Percentiles rank a stretch among this genome's conserved stretches.
phyloP scores from a whole-genome alignment of 2,797 vertebrate species.

The Pipistrellus pipistrellus region DNA sequence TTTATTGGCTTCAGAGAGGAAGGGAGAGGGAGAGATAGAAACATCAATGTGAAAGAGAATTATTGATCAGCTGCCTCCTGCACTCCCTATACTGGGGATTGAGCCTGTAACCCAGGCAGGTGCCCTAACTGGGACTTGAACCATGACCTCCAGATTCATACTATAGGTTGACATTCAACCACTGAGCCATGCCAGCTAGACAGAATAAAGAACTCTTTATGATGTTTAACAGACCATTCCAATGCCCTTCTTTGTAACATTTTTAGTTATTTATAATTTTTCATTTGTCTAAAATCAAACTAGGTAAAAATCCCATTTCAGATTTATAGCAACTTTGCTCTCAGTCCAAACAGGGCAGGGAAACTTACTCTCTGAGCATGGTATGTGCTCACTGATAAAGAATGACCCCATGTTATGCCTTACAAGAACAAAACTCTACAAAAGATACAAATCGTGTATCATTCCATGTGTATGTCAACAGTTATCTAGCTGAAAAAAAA shows the following conservation, averaged over 20 bases:
- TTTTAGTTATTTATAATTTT: conserved; percentile 38
- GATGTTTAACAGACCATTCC: neutral
- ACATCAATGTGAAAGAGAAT: too few relatives aligned
- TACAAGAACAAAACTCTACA: conserved; percentile 43
- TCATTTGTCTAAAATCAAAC: conserved; percentile 39
- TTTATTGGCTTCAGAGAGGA: too few relatives aligned
- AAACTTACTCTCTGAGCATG: neutral
- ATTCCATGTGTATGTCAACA: conserved; percentile 45
- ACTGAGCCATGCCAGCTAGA: too few relatives aligned
- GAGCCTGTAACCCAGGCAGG: too few relatives aligned
- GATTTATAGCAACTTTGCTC: neutral
- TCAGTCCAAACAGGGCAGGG: neutral
- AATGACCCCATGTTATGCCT: conserved; percentile 31
- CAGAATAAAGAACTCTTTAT: too few relatives aligned
- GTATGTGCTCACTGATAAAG: conserved; percentile 9
- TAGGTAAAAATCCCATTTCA: neutral
- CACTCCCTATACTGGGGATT: too few relatives aligned
- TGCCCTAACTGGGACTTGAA: too few relatives aligned
- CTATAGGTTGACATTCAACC: too few relatives aligned
- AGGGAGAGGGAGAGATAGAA: too few relatives aligned
- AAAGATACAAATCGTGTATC: conserved; percentile 39
- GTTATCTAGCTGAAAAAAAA: conserved; percentile 55
- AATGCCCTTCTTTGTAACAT: neutral
- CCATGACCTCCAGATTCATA: too few relatives aligned
- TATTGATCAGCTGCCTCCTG: too few relatives aligned